Evolutionary conservation across 2,113 vertebrate species (phyloP), one percentile per base, ranked within the genome.

Genomic region (Cheilinus undulatus): DNA sequence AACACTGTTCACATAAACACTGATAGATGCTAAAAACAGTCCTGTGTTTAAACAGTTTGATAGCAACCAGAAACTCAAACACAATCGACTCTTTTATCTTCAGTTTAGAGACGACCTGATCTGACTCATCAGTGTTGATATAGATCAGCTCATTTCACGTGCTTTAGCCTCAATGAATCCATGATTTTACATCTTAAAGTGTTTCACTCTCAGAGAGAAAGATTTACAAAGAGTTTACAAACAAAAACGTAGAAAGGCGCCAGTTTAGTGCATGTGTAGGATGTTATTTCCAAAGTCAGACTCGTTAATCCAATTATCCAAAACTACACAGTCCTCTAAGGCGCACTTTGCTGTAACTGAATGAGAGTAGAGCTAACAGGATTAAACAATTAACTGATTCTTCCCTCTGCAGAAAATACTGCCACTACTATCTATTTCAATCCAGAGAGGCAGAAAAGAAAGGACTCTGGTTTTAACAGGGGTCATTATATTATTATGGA

Each of bases 331-430:
- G 20, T 45, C 42, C 42, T 45, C 42, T 45, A 19, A 45, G 42
- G 19, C 19, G 20, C 42, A 45, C n/a, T n/a, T 45, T 45, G 7
- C 42, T 45, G 42, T 45, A 45, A 45, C 42, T 45, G 42, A 45
- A 45, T 45, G 19, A 45, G 42, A 17, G 19, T 45, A 45, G 17
- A n/a, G 42, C 42, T 45, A 45, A 45, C n/a, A 45, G 42, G 42
- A 45, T 45, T 45, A 45, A 45, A n/a, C 42, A 45, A 45, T 45
- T 20, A 45, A 45, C 19, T n/a, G 42, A 45, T 45, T 45, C 42
- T 45, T 45, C 42, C 7, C 42, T 45, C 17, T 45, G 42, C 42
- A 45, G 19, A 45, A 45, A 45, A 45, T 45, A n/a, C 19, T n/a
- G 42, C 19, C 42, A 45, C 42, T 7, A 20, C 19, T n/a, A 45